Evolutionary conservation across 2,797 vertebrate genomes (phyloP).

Genomic region (Tragopan temminckii): DNA sequence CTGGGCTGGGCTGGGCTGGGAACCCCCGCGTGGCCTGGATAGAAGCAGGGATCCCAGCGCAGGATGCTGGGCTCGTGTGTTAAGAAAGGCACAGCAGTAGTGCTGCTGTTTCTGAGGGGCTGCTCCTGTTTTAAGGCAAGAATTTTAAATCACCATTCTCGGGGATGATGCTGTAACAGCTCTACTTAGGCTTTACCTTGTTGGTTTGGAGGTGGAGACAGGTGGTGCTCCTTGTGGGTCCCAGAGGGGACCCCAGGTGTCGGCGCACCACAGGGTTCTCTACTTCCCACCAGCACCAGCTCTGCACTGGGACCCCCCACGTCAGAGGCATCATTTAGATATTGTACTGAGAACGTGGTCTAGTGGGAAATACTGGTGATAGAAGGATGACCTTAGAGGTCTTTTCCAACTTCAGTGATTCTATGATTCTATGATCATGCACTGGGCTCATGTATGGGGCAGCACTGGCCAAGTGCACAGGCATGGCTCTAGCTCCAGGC

Average conservation of each 20-base stretch:
- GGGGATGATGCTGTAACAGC: rapidly evolving
- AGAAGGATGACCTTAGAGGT: no score
- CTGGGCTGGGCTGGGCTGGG: neutral
- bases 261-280: rapidly evolving
- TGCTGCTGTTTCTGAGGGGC: neutral
- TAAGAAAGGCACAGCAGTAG: neutral
- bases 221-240: neutral
- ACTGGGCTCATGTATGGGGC: neutral
- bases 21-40: no score
- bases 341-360: no score
- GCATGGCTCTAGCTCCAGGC: neutral
- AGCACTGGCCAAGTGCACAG: rapidly evolving
- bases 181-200: neutral
- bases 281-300: neutral
- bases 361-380: no score
- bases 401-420: no score
- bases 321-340: neutral
- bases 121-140: neutral
- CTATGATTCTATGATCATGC: no score
- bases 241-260: rapidly evolving
- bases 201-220: neutral
- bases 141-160: rapidly evolving
- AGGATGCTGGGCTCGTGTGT: no score
- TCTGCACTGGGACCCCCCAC: rapidly evolving
- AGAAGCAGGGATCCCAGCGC: neutral